Conservation (phyloP, 2,113 vertebrate species). For the Stomatorhinus ivindoensis region DNA sequence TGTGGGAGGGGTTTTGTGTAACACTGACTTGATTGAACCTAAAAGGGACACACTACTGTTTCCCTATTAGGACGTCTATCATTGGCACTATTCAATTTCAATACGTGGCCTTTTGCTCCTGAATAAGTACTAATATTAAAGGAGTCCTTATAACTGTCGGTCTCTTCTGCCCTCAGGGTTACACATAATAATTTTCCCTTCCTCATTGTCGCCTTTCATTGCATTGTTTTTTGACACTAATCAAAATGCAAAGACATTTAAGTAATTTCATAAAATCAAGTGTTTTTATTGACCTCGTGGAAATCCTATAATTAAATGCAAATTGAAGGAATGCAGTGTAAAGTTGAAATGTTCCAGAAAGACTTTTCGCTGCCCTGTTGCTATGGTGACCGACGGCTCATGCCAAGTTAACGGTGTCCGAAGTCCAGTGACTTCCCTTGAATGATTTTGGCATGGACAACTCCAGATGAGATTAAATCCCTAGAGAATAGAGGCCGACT, state of each 20-base stretch:
- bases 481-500: background rate
- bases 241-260: background rate
- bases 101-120: background rate
- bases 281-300: background rate
- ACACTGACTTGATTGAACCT: background rate
- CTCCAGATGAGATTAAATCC: slow-evolving; percentile 1
- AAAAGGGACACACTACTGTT: background rate
- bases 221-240: background rate
- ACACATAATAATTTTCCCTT: background rate
- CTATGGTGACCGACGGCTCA: slow-evolving; percentile 8
- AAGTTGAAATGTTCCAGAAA: background rate
- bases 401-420: background rate
- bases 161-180: background rate
- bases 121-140: background rate
- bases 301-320: background rate
- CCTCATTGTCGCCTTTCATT: background rate
- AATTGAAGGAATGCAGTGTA: background rate
- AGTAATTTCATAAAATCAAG: background rate
- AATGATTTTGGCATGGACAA: background rate
- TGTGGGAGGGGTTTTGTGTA: background rate
- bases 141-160: background rate
- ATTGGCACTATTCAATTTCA: background rate
- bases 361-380: background rate
- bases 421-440: background rate
- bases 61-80: background rate